phyloP scores from a whole-genome alignment of 2,113 vertebrate species.

The Tursiops truncatus region DNA sequence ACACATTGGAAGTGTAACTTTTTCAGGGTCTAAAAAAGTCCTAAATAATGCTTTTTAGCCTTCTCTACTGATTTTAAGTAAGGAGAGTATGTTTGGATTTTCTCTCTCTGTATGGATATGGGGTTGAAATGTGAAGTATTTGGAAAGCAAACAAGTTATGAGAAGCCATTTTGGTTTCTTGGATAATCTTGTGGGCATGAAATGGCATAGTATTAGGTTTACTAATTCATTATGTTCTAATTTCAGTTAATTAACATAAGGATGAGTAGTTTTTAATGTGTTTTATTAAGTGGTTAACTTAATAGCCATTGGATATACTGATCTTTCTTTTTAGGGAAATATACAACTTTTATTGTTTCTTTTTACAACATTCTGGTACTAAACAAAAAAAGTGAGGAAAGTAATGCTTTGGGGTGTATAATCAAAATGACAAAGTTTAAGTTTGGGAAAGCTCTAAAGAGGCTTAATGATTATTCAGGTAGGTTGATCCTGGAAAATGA shows the following conservation, averaged over 20 bases:
- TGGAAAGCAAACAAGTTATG: slow-evolving; percentile 38
- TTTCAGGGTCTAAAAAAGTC: slow-evolving; percentile 40
- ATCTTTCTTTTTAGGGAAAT: slow-evolving; percentile 58
- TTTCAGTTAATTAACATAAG: slow-evolving; percentile 45
- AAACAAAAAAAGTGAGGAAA: not conserved
- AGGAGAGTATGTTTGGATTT: not conserved
- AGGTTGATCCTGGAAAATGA: slow-evolving; percentile 3
- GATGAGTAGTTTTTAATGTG: slow-evolving; percentile 25
- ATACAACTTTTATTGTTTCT: slow-evolving; percentile 27
- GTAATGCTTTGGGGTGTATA: not conserved
- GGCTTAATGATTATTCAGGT: slow-evolving; percentile 35
- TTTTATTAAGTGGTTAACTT: slow-evolving; percentile 42
- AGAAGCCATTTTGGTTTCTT: slow-evolving; percentile 57
- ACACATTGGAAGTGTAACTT: not conserved
- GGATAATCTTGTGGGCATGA: slow-evolving; percentile 54
- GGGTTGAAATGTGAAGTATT: slow-evolving; percentile 43
- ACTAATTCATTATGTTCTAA: slow-evolving; percentile 28
- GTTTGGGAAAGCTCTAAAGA: not conserved
- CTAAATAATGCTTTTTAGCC: slow-evolving; percentile 17
- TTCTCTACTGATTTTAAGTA: slow-evolving; percentile 57
- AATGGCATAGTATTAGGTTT: slow-evolving; percentile 35
- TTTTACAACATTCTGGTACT: slow-evolving; percentile 57
- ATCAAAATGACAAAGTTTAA: slow-evolving; percentile 22
- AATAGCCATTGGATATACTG: not conserved
- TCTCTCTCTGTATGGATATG: not conserved